Evolutionary conservation across 2,888 invertebrate genomes (phyloP).

Genomic region (Syrphus vitripennis): DNA sequence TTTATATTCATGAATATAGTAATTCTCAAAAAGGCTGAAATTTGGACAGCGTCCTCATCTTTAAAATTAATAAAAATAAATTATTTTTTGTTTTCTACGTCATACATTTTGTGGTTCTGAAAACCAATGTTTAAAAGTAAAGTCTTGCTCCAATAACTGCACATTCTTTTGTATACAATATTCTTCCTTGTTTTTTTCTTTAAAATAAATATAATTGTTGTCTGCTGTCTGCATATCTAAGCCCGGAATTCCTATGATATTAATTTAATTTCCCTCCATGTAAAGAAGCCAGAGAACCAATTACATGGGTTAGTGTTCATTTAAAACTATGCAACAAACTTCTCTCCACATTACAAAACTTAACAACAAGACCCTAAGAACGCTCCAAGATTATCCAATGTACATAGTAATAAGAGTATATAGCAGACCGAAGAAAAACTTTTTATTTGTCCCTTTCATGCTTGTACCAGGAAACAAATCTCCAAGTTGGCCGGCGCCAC

Average conservation of each 20-base stretch:
- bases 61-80: no score
- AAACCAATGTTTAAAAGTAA: no score
- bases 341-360: not conserved
- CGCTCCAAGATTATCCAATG: not conserved
- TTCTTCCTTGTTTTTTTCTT: not conserved
- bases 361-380: not conserved
- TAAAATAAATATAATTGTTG: not conserved
- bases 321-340: constrained; percentile 16
- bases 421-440: not conserved
- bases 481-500: constrained; percentile 38
- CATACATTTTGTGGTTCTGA: no score
- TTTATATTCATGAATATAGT: no score
- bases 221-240: not conserved
- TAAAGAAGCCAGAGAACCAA: constrained; percentile 1
- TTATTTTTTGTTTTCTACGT: no score
- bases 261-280: not conserved
- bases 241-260: not conserved
- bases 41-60: no score
- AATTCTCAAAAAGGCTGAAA: no score
- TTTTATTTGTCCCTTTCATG: not conserved
- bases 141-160: not conserved
- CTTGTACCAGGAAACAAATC: constrained; percentile 7
- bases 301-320: constrained; percentile 6
- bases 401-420: not conserved
- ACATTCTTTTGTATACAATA: not conserved